A percentile compares a stretch with the other conserved stretches of the same genome.
phyloP scores from a whole-genome alignment of 2,888 invertebrate genomes.

The Electrophaes corylata region DNA sequence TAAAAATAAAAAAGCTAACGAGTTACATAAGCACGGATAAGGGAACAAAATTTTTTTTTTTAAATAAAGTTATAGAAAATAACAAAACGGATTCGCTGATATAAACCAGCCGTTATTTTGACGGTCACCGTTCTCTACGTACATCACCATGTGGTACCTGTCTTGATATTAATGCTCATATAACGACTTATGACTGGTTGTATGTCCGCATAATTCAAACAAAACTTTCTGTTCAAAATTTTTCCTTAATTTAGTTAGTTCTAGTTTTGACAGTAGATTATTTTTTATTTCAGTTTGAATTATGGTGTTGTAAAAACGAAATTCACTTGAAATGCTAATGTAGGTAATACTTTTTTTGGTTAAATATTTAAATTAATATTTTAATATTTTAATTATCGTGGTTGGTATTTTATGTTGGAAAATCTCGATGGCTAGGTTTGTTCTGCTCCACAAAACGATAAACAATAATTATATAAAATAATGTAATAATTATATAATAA shows the following conservation, averaged over 20 bases:
- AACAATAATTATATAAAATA: no score
- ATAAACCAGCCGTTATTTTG: constrained; percentile 8
- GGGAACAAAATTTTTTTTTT: no score
- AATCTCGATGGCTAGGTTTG: no score
- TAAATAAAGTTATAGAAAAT: no score
- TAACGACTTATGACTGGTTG: constrained; percentile 25
- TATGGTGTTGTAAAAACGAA: constrained; percentile 3
- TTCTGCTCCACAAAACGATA: no score
- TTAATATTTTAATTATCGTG: background rate
- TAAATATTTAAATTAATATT: background rate
- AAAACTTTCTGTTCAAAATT: constrained; percentile 8
- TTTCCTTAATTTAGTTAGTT: constrained; percentile 9
- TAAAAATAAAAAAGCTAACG: no score
- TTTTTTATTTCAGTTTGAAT: constrained; percentile 11
- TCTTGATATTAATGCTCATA: constrained; percentile 21
- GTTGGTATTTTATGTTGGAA: background rate
- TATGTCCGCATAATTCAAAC: constrained; percentile 21
- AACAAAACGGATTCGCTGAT: background rate
- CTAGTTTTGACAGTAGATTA: constrained; percentile 2
- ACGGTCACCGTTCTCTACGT: constrained; percentile 28
- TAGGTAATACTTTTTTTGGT: background rate
- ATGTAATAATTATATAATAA: no score
- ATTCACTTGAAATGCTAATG: background rate
- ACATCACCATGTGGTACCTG: constrained; percentile 26
- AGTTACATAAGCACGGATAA: no score